Evolutionary conservation across 2,113 vertebrate genomes (phyloP).

Genomic region (Poeciliopsis turrubarensis): DNA sequence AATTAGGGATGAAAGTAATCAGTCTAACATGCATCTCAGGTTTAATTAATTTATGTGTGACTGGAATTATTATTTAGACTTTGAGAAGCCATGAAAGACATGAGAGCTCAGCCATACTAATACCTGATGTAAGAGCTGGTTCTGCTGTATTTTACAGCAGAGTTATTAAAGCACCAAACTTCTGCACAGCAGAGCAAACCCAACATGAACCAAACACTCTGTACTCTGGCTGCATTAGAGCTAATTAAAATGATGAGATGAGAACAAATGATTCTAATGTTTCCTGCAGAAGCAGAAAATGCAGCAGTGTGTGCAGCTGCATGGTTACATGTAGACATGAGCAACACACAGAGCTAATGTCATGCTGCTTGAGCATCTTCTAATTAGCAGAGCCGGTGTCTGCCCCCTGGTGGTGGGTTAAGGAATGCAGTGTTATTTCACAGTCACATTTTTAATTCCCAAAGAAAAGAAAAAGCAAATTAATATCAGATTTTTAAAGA

Average conservation of each 20-base stretch:
- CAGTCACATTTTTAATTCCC: neutral
- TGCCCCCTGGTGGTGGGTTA: conserved; percentile 68
- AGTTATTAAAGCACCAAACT: conserved; percentile 8
- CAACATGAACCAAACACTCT: conserved; percentile 8
- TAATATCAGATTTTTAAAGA: neutral
- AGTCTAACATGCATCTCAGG: conserved; percentile 36
- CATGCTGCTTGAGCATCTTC: conserved; percentile 4
- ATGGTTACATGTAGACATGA: conserved; percentile 21
- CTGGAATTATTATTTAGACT: conserved; percentile 41
- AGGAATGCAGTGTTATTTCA: neutral
- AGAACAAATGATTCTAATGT: conserved; percentile 13
- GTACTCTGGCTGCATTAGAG: conserved; percentile 8
- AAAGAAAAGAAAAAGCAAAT: too few relatives aligned
- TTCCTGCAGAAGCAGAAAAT: conserved; percentile 4
- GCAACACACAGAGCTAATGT: conserved; percentile 28
- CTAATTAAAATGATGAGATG: conserved; percentile 7
- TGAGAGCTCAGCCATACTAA: conserved; percentile 18
- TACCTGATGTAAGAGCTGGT: conserved; percentile 5
- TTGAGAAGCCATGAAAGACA: conserved; percentile 44
- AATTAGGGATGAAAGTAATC: conserved; percentile 53
- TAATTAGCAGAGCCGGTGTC: conserved; percentile 31
- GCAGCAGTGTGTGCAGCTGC: conserved; percentile 12
- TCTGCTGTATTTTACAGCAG: conserved; percentile 24
- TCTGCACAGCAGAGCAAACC: conserved; percentile 9
- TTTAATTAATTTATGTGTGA: conserved; percentile 54